Evolutionary conservation across 1,140 invertebrate species (phyloP), one percentile per base, ranked within the genome.

Genomic region (Megalonaias nervosa): DNA sequence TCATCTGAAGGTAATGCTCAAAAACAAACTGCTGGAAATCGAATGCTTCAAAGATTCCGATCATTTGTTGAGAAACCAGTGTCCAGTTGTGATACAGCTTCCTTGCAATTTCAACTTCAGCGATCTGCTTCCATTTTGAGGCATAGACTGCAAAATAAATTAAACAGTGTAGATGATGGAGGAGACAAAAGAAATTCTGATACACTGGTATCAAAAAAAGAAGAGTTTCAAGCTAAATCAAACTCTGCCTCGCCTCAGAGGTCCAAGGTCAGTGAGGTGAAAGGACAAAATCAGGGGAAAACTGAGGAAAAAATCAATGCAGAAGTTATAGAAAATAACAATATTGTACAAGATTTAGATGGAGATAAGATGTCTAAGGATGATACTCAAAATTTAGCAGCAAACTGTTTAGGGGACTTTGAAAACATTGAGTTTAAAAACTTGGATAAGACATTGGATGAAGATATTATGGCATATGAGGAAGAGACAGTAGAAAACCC

Each of bases 71-170:
- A 74, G 17, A 72, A 69, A 73, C 70, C 71, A 19, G 11, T 67
- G 55, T 55, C 73, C 60, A 66, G 71, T 72, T 70, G 38, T 73
- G 76, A 78, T 13, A 78, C 73, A 64, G 56, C 69, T 38, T 69
- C 71, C n/a, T 17, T 72, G 3, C 73, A 69, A 62, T 59, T 61
- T n/a, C 70, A 78, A 67, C n/a, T 78, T 21, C 12, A 68, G 38
- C 62, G 76, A 60, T 78, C 76, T 15, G 38, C 76, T 31, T 78
- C 70, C 31, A 78, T 78, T 73, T 56, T 78, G 57, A 57, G 65
- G 38, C 76, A 78, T 48, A 73, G 69, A 55, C 38, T 48, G 9
- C 3, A 48, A 48, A 48, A 11, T 9, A 48, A 48, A 11, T 48
- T 5, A 48, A 48, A 48, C 38, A 11, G 31, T 31, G 31, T 31